Base-by-base conservation (phyloP, 2,797 vertebrate genomes). In the Decapterus maruadsi region DNA sequence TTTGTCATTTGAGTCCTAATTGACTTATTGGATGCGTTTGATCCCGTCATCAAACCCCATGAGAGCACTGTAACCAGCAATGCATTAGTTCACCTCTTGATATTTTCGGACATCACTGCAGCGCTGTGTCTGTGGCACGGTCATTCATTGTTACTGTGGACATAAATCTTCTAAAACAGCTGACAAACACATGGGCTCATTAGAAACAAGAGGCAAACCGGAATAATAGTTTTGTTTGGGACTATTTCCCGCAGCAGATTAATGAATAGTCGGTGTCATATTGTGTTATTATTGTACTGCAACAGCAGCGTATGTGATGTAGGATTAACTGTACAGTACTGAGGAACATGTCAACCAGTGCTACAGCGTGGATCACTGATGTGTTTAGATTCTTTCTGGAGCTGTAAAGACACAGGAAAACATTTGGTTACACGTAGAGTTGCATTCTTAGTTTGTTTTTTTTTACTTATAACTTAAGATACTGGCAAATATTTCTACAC, bases 311-410 rank as follows among this genome's bases (percentile, higher is more conserved):
- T 13, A 43, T 43, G 14, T 43, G 42, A 43, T 43, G 42, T 13
- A 42, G 40, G 40, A 13, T 42, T 36, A 7, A 36, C 34, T 36
- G 34, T 36, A 36, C 34, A 36, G 34, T 36, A 36, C 34, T 8
- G 7, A 36, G 59, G 46, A 65, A 56, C 53, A 42, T 68, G 31
- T 55, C 59, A 13, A n/a, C 17, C 38, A 11, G 62, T 50, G 22
- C n/a, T 55, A 43, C 54, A 60, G 19, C 14, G 26, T 46, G n/a
- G 56, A 38, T 50, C 46, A 38, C 19, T 43, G 17, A 42, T 38
- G 22, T 75, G 38, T 65, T 60, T 70, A 45, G 26, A 43, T 67
- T 16, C 51, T 78, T 50, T 22, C 1, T 45, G 14, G 40, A 36
- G 34, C 53, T 48, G 40, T 31, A 4, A 4, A 14, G 50, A 69